phyloP scores from a whole-genome alignment of 2,888 invertebrate species.

The Dasysyrphus albostriatus region DNA sequence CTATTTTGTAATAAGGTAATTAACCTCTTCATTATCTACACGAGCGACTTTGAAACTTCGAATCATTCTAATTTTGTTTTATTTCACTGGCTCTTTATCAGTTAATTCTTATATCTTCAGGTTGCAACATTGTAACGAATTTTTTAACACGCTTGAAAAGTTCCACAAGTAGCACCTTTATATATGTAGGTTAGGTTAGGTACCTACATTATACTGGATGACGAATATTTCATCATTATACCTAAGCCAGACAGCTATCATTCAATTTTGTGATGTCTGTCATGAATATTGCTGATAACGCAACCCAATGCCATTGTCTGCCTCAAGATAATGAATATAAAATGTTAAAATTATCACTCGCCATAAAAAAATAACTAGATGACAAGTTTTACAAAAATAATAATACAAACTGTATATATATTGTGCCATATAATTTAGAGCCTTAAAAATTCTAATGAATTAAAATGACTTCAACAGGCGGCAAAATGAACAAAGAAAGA shows the following conservation, averaged over 20 bases:
- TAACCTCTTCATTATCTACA: neutral
- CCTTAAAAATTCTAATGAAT: neutral
- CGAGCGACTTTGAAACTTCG: neutral
- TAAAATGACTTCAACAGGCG: neutral
- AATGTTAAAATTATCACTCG: slow-evolving; percentile 19
- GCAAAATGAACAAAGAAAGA: neutral
- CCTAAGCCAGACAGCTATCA: neutral
- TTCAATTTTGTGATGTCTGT: slow-evolving; percentile 9
- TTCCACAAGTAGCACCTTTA: neutral
- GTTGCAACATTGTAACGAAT: slow-evolving; percentile 13
- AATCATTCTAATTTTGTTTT: neutral
- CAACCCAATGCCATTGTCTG: slow-evolving; percentile 21
- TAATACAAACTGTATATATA: neutral
- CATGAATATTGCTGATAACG: slow-evolving; percentile 17
- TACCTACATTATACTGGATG: neutral
- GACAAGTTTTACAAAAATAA: neutral
- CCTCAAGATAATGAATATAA: slow-evolving; percentile 9
- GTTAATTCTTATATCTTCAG: neutral
- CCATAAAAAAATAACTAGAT: neutral
- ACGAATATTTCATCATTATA: slow-evolving; percentile 16
- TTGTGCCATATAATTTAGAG: neutral
- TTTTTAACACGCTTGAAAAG: neutral
- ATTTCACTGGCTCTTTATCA: neutral
- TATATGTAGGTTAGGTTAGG: too few species aligned
- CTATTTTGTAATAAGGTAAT: neutral